Evolutionary conservation across 2,888 invertebrate species (phyloP), one percentile per base, ranked within the genome.

Genomic region (Synergus japonicus): DNA sequence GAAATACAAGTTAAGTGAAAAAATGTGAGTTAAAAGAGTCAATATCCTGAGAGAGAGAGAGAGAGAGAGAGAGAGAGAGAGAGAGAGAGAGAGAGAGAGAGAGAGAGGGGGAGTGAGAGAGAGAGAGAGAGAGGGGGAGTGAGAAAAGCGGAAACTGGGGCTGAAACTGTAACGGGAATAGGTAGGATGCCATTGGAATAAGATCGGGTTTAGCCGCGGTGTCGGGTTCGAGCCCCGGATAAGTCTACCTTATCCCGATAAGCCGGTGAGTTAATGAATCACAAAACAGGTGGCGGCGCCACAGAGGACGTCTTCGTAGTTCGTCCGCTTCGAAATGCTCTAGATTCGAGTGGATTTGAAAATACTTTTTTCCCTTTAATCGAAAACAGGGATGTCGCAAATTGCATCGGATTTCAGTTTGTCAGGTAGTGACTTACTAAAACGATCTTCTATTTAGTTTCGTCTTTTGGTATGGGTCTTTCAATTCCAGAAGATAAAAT

Each of bases 181-280:
- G 88, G 88, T 89, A 69, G 90, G 87, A 89, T 90, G 89, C 88
- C 91, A 91, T 92, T 91, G 91, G 90, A 91, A 91, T 92, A 91
- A 92, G 91, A 92, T 92, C 89, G 90, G 91, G 89, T 92, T 92
- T 92, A 92, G 89, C 89, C 89, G 89, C 90, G 91, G 90, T 91
- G 92, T 92, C 90, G 91, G 89, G 90, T 90, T 91, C 91, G 91
- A 91, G 91, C 91, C 89, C 91, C 88, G 91, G 91, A 91, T 92
- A 92, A 92, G 91, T 92, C 92, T 89, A 87, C 90, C 91, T 92
- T 91, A 92, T 92, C 92, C 92, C 91, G 91, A 92, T 92, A 92
- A 92, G 92, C 92, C 91, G 90, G 90, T 92, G 90, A 92, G 92
- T 92, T 92, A 92, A 92, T 92, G 92, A 92, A 92, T 92, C 92